These are phyloP conservation scores for Heliothis subflexa DNA, from an alignment of 1,140 invertebrate species.

Conservation along the genomic window DNA sequence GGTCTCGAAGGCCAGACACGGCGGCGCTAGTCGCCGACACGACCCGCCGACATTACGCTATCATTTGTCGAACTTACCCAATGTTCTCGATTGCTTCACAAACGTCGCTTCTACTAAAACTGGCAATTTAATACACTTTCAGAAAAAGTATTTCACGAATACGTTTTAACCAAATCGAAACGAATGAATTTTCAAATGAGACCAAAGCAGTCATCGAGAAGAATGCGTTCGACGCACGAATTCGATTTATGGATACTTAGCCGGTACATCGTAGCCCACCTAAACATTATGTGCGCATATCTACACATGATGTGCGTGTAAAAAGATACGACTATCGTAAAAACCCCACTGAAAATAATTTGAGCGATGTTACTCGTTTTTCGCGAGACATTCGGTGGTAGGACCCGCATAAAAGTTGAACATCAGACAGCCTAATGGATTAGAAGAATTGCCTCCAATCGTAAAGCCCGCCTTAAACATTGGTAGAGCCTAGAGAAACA, in stretches of 20 bases:
- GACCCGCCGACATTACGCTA: constrained; percentile 63
- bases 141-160: too few species aligned
- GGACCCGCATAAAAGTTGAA: constrained; percentile 81
- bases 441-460: constrained; percentile 80
- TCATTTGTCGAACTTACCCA: constrained; percentile 64
- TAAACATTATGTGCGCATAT: constrained; percentile 82
- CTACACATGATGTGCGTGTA: constrained; percentile 82
- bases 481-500: constrained; percentile 65
- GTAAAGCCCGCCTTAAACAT: constrained; percentile 67
- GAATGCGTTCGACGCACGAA: constrained; percentile 71
- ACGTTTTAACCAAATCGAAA: too few species aligned
- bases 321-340: constrained; percentile 85
- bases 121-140: not conserved
- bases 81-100: constrained; percentile 59
- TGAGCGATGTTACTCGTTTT: constrained; percentile 81
- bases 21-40: constrained; percentile 59
- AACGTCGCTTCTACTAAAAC: constrained; percentile 16
- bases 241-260: constrained; percentile 77
- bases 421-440: constrained; percentile 82
- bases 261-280: constrained; percentile 73
- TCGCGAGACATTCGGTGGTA: constrained; percentile 80
- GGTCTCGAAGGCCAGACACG: constrained; percentile 64
- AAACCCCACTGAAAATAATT: constrained; percentile 84
- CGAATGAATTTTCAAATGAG: constrained; percentile 7
- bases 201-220: constrained; percentile 32